Base-by-base conservation (phyloP, 2,113 vertebrate species). In the Balaeniceps rex region DNA sequence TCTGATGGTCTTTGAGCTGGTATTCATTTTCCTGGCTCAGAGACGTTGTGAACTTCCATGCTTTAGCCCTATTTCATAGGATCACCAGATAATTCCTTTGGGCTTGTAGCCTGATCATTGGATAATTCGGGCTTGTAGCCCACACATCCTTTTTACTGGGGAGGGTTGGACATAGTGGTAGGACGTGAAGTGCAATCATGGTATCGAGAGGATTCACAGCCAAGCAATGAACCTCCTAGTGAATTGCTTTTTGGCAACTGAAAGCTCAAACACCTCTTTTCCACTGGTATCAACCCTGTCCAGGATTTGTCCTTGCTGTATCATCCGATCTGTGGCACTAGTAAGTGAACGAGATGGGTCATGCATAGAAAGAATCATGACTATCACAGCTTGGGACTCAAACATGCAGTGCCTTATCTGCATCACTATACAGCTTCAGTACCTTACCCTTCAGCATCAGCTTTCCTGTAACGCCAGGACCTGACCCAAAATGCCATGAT, bases 31-130 rank as follows among this genome's bases (percentile, higher is more conserved):
- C 36, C 34, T 24, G 72, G 25, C 18, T 76, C 47, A 76, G 52
- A 42, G 7, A 33, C 22, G 3, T 5, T 54, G 42, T 44, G 31
- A 60, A 34, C 12, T 34, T 80, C 44, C 22, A 64, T 51, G n/a
- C 4, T 58, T 83, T 49, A 84, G 14, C 22, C 33, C 9, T 79
- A 0, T 81, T 93, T 77, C 4, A 7, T 8, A 29, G 16, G 23
- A 74, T 26, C n/a, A 51, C 33, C 0, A 1, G 24, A 29, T 42
- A 79, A 49, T 88, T 86, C 26, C 1, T 3, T 12, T 1, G 2
- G 69, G 12, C 4, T 55, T 52, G 54, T 19, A n/a, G 40, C 11
- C 40, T 12, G 6, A 9, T 29, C 46, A 33, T 26, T 31, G 40
- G 21, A 23, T 63, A 63, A 47, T 23, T 55, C 0, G 1, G 28